These are phyloP conservation scores for Polymixis lichenea DNA, from an alignment of 2,888 invertebrate genomes.

Conservation along the genomic window DNA sequence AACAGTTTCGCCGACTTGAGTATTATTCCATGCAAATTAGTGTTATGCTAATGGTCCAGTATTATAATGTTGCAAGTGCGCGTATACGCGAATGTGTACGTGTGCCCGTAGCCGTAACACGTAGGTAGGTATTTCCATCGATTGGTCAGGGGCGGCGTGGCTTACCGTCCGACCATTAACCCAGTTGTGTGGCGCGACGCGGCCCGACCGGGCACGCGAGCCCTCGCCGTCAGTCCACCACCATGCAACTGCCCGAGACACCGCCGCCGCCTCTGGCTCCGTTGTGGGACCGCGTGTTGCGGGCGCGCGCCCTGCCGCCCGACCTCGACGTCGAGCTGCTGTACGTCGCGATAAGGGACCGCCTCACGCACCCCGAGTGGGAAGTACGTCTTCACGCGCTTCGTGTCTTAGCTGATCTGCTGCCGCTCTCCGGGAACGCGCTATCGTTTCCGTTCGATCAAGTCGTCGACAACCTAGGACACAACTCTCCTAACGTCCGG, in stretches of 20 bases:
- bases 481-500: constrained; percentile 94
- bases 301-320: constrained; percentile 93
- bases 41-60: constrained; percentile 49
- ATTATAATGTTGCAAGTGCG: constrained; percentile 45
- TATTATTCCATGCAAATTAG: constrained; percentile 54
- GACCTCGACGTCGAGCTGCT: constrained; percentile 92
- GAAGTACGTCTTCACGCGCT: constrained; percentile 96
- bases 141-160: constrained; percentile 88
- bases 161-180: constrained; percentile 90
- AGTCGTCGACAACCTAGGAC: constrained; percentile 94
- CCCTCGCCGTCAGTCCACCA: constrained; percentile 76
- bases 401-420: constrained; percentile 94
- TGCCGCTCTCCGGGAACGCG: constrained; percentile 93
- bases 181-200: constrained; percentile 88
- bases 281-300: constrained; percentile 95
- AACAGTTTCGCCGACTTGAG: constrained; percentile 38
- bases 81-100: constrained; percentile 56
- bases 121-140: constrained; percentile 80
- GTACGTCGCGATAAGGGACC: constrained; percentile 93
- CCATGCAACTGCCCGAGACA: constrained; percentile 88
- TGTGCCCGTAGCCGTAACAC: constrained; percentile 52
- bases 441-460: constrained; percentile 94
- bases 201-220: constrained; percentile 86
- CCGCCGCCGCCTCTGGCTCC: constrained; percentile 92
- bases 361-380: constrained; percentile 95